Percentiles rank a stretch among this genome's conserved stretches.
phyloP scores from a whole-genome alignment of 2,113 vertebrate genomes.

The Corvus moneduloides region DNA sequence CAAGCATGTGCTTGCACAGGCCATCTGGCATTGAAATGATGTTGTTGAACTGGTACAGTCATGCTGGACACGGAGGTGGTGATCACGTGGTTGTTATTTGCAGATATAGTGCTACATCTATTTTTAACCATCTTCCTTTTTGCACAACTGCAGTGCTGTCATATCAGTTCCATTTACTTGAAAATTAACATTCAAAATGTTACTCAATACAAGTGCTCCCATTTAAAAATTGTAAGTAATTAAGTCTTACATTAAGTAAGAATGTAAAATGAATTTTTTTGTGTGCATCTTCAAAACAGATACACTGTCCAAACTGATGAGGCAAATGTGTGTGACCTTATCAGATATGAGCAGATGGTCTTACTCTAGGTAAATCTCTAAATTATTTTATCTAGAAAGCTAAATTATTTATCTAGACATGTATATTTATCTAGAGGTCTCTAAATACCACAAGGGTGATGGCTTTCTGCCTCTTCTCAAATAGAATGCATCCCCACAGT shows the following conservation, averaged over 20 bases:
- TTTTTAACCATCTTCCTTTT: not conserved
- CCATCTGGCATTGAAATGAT: not conserved
- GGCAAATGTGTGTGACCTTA: not conserved
- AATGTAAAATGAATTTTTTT: not conserved
- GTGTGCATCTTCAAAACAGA: not conserved
- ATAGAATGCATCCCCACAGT: not conserved
- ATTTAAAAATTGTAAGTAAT: not conserved
- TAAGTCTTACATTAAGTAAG: not conserved
- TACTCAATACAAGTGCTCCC: not conserved
- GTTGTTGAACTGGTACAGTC: not conserved
- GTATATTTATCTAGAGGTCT: not conserved
- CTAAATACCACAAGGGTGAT: not conserved
- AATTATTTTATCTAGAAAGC: not conserved
- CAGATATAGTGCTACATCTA: not conserved
- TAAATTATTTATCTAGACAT: not conserved
- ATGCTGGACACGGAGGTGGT: not conserved
- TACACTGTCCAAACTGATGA: not conserved
- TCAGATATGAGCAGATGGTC: not conserved
- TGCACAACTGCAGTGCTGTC: not conserved
- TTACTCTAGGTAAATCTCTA: not conserved
- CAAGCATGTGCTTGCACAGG: not conserved
- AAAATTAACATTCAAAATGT: not conserved
- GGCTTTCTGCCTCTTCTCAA: not conserved
- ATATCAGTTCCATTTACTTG: not conserved
- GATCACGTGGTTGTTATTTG: not conserved